These are phyloP conservation scores for Autographa pulchrina DNA, from an alignment of 2,888 invertebrate species.

Conservation along the genomic window DNA sequence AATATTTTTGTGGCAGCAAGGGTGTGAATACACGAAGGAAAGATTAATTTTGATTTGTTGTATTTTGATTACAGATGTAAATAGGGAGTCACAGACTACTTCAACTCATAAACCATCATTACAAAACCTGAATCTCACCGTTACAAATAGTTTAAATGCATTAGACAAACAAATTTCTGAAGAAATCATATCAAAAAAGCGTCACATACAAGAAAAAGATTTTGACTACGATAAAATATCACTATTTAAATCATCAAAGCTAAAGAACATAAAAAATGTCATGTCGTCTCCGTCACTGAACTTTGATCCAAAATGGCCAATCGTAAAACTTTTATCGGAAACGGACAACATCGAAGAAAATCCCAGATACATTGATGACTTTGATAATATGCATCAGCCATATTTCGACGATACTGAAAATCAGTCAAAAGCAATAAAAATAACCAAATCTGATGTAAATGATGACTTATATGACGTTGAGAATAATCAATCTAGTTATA, in stretches of 20 bases:
- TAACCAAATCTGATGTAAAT: constrained; percentile 13
- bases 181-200: constrained; percentile 78
- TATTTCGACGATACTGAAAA: constrained; percentile 27
- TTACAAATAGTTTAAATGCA: constrained; percentile 60
- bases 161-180: constrained; percentile 80
- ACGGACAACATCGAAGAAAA: constrained; percentile 37
- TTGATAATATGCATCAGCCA: constrained; percentile 26
- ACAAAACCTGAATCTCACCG: constrained; percentile 46
- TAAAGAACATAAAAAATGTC: constrained; percentile 59
- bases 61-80: neutral
- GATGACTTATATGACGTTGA: constrained; percentile 16
- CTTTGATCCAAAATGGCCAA: constrained; percentile 76
- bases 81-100: constrained; percentile 30
- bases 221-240: constrained; percentile 14
- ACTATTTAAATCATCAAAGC: constrained; percentile 54
- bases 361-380: constrained; percentile 36
- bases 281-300: constrained; percentile 72
- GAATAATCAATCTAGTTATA: constrained; percentile 58
- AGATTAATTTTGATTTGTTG: neutral
- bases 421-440: constrained; percentile 12
- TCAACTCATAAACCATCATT: constrained; percentile 57
- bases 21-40: too few species aligned
- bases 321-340: constrained; percentile 62
- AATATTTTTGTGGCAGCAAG: too few species aligned
- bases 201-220: constrained; percentile 71